Base-by-base conservation (phyloP, 2,113 vertebrate species). In the Chionis minor region DNA sequence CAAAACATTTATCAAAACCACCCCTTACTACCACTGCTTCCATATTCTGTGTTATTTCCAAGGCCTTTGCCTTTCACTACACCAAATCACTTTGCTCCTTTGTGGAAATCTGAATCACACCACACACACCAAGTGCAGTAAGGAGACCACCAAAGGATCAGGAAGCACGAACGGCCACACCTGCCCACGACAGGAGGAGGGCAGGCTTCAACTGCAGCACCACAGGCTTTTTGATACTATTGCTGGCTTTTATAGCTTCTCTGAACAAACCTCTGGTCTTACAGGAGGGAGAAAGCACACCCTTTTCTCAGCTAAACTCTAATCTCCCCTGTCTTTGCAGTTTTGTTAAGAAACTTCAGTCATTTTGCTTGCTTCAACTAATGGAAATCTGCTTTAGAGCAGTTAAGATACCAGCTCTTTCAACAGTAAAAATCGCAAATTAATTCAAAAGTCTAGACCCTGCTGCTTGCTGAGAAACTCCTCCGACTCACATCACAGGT, bases 91-190 rank as follows among this genome's bases (percentile, higher is more conserved):
- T 49, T 54, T 2, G 1, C 35, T 66, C 13, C 47, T 81, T 42
- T 44, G 33, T 33, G 21, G 30, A 81, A 85, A 83, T 40, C 27
- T 58, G 61, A 91, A 59, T 40, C 13, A 44, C 3, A 1, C 28
- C 3, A 4, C 19, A 33, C 7, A 28, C 19, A 6, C 18, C 33
- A 44, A 35, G 14, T 6, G 59, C 55, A 73, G 33, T 51, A 63
- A 65, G 32, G 11, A 80, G 33, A 72, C 72, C 16, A 81, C 28
- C 27, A 54, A 91, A 73, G 44, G 63, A 45, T 1, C 8, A 1
- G 33, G 26, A 65, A 72, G 32, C 4, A 4, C 1, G 0, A 73
- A 47, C 0, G 0, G 40, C 55, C 2, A 2, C 0, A 2, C 38
- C 38, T 70, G 26, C 19, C 52, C 40, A 14, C 0, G 1, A 26